Base-by-base conservation (phyloP, 2,888 invertebrate genomes). In the Mayetiola destructor region DNA sequence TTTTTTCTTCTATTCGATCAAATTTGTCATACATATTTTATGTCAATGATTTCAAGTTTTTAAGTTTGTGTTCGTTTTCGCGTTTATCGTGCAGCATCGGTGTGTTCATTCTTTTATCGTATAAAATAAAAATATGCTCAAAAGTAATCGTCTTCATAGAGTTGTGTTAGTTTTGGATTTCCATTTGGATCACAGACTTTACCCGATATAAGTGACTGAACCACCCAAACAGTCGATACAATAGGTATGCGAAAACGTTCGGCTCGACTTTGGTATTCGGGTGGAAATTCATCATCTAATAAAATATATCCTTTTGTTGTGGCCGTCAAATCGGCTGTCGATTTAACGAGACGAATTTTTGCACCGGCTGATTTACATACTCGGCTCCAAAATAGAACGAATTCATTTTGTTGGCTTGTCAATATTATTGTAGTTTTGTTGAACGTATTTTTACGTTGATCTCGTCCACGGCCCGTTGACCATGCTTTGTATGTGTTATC, bases 221-320 rank as follows among this genome's bases (percentile, higher is more conserved):
- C 75, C 1, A 85, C 73, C 85, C 85, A 86, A 2, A 77, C 77
- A 0, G 81, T 79, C 0, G 83, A 80, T 0, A 85, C 80, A 0
- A 85, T 64, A 0, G 84, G 82, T n/a, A 80, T 73, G 58, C 73
- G 75, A 63, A 79, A 77, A 56, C 76, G 72, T 57, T 74, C 73
- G 0, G 82, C 81, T 59, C 71, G 71, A 16, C 71, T 66, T 23
- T 73, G 62, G n/a, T 75, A 68, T 64, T 77, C 77, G 58, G 76
- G 73, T 0, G 81, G 78, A 61, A 82, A 83, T 56, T 77, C 77
- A 63, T 69, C 73, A 60, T 84, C 83, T 0, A 81, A 77, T n/a
- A 85, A 75, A 10, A 84, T 70, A 1, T 76, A 77, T 0, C 76
- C 60, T 0, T 73, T 76, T 0, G 74, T 75, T 1, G 71, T 64